phyloP scores from a whole-genome alignment of 2,113 vertebrate species.

The Upupa epops region DNA sequence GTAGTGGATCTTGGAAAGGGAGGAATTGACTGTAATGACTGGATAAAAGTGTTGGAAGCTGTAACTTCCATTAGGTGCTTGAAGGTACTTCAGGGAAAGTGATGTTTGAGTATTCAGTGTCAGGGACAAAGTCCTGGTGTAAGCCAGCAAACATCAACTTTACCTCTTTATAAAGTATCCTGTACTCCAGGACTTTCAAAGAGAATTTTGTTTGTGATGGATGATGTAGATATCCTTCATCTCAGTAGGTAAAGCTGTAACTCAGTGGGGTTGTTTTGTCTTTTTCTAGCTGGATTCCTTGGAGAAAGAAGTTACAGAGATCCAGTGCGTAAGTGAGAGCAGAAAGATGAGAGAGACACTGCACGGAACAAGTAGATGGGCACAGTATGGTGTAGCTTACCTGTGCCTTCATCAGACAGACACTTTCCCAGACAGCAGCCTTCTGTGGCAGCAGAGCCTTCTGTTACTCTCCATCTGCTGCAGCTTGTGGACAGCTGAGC shows the following conservation, averaged over 20 bases:
- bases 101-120: neutral
- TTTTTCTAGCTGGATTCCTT: slow-evolving; percentile 66
- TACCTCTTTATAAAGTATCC: neutral
- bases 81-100: neutral
- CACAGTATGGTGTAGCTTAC: slow-evolving; percentile 34
- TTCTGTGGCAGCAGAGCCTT: slow-evolving; percentile 52
- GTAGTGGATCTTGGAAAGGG: neutral
- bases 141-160: neutral
- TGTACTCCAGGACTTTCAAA: neutral
- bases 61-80: neutral
- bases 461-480: slow-evolving; percentile 61
- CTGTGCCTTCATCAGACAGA: slow-evolving; percentile 44
- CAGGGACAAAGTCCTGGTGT: neutral
- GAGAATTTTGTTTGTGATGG: neutral
- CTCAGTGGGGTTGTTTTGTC: neutral
- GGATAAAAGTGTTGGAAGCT: neutral
- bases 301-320: slow-evolving; percentile 75
- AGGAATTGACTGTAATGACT: neutral
- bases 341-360: neutral
- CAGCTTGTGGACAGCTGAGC: slow-evolving; percentile 46
- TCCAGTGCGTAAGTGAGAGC: slow-evolving; percentile 70
- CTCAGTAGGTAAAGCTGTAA: neutral
- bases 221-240: neutral
- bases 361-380: neutral
- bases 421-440: slow-evolving; percentile 39